Conservation (phyloP, 2,797 vertebrate species). For the Meriones psammophilus region DNA sequence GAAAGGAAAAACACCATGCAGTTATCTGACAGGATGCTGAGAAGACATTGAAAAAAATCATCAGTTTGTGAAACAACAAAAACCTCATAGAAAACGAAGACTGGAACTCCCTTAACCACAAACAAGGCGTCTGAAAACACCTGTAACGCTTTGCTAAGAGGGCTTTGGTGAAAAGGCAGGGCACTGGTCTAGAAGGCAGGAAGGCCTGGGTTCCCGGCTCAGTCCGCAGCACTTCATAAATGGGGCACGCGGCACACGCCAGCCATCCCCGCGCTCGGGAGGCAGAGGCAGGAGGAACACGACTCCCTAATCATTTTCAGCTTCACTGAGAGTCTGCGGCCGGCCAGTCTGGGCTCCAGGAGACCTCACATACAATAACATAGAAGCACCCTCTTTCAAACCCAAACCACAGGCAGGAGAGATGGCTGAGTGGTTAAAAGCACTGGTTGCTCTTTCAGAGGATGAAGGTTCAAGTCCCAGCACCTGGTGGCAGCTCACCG, state of each 20-base stretch:
- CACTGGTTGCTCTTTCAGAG: background rate
- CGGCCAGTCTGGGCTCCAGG: background rate
- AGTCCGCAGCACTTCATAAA: background rate
- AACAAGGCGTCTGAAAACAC: background rate
- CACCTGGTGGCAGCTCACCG: background rate
- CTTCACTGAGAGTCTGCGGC: background rate
- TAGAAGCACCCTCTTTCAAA: conserved; percentile 1
- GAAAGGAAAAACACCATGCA: background rate
- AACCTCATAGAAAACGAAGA: background rate
- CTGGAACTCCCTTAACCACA: conserved; percentile 3
- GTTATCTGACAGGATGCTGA: conserved; percentile 19
- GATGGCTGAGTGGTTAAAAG: background rate
- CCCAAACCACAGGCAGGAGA: background rate
- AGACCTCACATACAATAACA: background rate
- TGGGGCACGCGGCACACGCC: background rate
- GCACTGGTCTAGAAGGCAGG: fast-evolving
- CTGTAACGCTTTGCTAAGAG: background rate
- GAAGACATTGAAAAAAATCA: conserved; percentile 8
- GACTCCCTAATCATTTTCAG: background rate
- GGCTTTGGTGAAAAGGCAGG: background rate
- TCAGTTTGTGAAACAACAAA: background rate
- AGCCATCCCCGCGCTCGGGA: background rate
- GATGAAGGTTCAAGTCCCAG: background rate
- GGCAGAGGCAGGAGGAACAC: background rate
- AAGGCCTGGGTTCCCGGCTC: background rate